Evolutionary conservation across 2,888 invertebrate genomes (phyloP), one percentile per base, ranked within the genome.

Genomic region (Branchipolynoe longqiensis): DNA sequence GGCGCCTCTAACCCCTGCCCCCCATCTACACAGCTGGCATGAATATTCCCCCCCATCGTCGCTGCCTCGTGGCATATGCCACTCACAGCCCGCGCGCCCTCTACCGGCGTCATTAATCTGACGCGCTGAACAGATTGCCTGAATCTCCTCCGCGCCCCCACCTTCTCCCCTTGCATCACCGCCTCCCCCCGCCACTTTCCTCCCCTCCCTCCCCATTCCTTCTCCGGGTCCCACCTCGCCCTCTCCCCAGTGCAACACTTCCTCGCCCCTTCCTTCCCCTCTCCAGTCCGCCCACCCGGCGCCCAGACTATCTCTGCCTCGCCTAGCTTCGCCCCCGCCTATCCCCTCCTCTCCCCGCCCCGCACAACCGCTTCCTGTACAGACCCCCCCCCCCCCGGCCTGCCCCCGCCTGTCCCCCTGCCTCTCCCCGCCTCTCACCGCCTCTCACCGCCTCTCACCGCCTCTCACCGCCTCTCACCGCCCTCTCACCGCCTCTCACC

Each of bases 11-110:
- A 78, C 48, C 69, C n/a, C 69, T 33, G 69, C 12, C 33, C 69
- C 69, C 69, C 48, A 48, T 69, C 69, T 69, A 69, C 48, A 48
- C 48, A 78, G 78, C 25, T 48, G 22, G 22, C 31, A 25, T 78
- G 78, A 78, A 78, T 78, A 78, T 33, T 41, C 48, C 78, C 54
- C 31, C n/a, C n/a, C n/a, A n/a, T n/a, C n/a, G n/a, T n/a, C n/a
- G n/a, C n/a, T n/a, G n/a, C n/a, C n/a, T 22, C 54, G 33, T 48
- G 78, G 48, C 41, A 78, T 48, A 78, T 78, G 78, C 78, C 78
- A 78, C 78, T 48, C 78, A 78, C 78, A 78, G 14, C 54, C 78
- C 38, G 41, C 40, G 12, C 40, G 12, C 73, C n/a, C 73, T 18
- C 1, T 48, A 12, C n/a, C 18, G 12, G 1, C 78, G 54, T 48